Base-by-base conservation (phyloP, 2,797 vertebrate species). In the Erethizon dorsatum region DNA sequence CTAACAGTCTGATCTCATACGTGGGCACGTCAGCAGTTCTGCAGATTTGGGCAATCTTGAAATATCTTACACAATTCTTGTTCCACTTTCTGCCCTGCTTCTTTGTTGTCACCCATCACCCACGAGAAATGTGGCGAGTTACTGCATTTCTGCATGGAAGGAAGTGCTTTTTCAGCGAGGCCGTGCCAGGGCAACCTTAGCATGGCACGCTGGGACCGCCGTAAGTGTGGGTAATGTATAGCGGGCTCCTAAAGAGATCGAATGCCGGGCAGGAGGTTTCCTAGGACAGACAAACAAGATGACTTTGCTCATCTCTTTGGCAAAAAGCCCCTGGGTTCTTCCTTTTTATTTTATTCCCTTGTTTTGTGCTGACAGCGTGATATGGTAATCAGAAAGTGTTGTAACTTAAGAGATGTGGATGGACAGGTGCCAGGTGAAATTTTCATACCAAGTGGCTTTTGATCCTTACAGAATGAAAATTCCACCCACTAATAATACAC, bases 381-480 rank as follows among this genome's bases (percentile, higher is more conserved):
- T 63, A 8, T 75, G 45, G 67, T 52, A 88, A 63, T 94, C n/a
- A 95, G 18, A 52, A 83, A 87, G 54, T 52, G 11, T 85, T 85
- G 12, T 45, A 83, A 20, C 7, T 96, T 88, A 41, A n/a, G 67
- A 96, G 56, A 45, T 47, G n/a, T 63, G 47, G 45, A 22, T 78
- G 93, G 90, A 87, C 59, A 80, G 31, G 57, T 78, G 47, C 67
- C 71, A 84, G 59, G 83, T 90, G 83, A 85, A 52, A 94, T 88
- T 96, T 96, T 94, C 56, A 28, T 86, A 77, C 57, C 75, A 61
- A 84, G 41, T 90, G 80, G 65, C 61, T 88, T 73, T 79, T 84
- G 67, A 93, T 54, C 52, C 26, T 88, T 50, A 45, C 12, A 82
- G 84, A 57, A 61, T 94, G 85, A 83, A 56, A 78, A 90, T 56